Base-by-base conservation (phyloP, 2,888 invertebrate species). In the Pogonocherus hispidulus region DNA sequence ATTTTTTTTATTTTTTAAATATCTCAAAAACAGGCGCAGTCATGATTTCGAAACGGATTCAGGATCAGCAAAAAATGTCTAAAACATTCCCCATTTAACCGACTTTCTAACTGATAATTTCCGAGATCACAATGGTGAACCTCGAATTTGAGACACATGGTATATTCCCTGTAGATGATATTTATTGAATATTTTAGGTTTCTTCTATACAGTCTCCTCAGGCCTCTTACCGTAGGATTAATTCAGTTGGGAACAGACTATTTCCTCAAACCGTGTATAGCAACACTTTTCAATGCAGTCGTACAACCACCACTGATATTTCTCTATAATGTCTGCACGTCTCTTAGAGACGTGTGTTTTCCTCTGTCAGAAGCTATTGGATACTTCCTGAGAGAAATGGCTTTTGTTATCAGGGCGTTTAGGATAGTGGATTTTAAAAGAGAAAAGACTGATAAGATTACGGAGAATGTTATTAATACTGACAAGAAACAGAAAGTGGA, bases 261-360 rank as follows among this genome's bases (percentile, higher is more conserved):
- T 77, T 87, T 90, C 76, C 82, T 91, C 69, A 92, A 91, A 83
- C 93, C 93, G 8, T 81, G 89, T 54, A 80, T 92, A 65, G 89
- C 91, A 4, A 89, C 90, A 44, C 60, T 88, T 22, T 91, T 90
- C 78, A 91, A 91, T 85, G 91, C 91, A 2, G 78, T 91, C 49
- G 82, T 92, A 71, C 93, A 92, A 79, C 93, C 94, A 14, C 83
- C 89, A 35, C 82, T 93, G 73, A 92, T 92, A 78, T 88, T 91
- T 76, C 75, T 88, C 8, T 90, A 89, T 74, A 91, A 91, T 79
- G 84, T 90, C 35, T 85, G 88, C 20, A 89, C 90, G 1, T 92
- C 91, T 1, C 44, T 90, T 23, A 87, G 90, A 20, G 91, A 90
- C 81, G 87, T 91, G 69, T 87, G 90, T 78, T 88, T 89, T 66